phyloP scores from a whole-genome alignment of 2,888 invertebrate genomes.

The Pterostichus niger region DNA sequence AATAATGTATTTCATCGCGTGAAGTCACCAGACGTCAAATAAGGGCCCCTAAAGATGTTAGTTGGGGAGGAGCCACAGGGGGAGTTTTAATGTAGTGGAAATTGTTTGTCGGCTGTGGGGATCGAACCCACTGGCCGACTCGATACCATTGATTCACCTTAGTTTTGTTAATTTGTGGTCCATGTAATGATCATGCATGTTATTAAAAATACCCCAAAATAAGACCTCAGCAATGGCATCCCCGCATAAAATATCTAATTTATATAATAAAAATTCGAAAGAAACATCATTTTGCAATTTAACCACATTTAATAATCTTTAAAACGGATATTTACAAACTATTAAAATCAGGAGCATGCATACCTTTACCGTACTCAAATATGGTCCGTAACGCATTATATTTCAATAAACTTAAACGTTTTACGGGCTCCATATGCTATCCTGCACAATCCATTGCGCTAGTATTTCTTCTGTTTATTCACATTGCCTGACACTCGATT shows the following conservation, averaged over 20 bases:
- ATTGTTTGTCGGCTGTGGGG: too few relatives aligned
- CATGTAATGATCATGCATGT: too few relatives aligned
- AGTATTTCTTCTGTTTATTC: conserved; percentile 56
- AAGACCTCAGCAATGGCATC: background rate
- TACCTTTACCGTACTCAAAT: conserved; percentile 50
- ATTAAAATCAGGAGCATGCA: conserved; percentile 41
- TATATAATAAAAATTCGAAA: conserved; percentile 22
- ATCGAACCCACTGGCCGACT: too few relatives aligned
- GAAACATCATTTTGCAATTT: background rate
- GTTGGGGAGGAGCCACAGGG: too few relatives aligned
- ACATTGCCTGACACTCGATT: conserved; percentile 42
- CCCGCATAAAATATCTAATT: background rate
- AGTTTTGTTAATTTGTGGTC: background rate
- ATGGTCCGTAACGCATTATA: conserved; percentile 72
- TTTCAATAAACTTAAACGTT: conserved; percentile 76
- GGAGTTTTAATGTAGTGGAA: too few relatives aligned
- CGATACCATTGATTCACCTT: too few relatives aligned
- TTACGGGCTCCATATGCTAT: conserved; percentile 69
- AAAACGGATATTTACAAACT: conserved; percentile 38
- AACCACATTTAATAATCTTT: conserved; percentile 9
- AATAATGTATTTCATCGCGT: too few relatives aligned
- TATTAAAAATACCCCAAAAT: too few relatives aligned
- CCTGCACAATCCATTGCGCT: conserved; percentile 13
- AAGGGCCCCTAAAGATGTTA: too few relatives aligned
- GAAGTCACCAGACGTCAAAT: too few relatives aligned